These are phyloP conservation scores for Glossosoma conforme DNA, from an alignment of 1,140 invertebrate genomes.

Conservation along the genomic window DNA sequence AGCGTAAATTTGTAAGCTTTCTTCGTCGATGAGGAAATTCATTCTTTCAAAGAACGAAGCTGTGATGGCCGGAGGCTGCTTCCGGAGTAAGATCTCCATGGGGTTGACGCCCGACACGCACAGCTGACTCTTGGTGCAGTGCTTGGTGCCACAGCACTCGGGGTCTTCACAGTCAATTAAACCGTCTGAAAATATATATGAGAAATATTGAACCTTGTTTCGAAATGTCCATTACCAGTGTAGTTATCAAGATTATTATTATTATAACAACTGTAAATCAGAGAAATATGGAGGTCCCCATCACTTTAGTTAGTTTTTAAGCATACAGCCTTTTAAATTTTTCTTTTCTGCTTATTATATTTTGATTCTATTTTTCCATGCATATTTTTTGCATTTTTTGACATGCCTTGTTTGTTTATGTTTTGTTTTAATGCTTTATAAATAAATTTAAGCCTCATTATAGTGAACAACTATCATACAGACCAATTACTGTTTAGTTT, in stretches of 20 bases:
- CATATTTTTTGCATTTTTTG: not conserved
- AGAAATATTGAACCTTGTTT: too few relatives aligned
- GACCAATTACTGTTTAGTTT: too few relatives aligned
- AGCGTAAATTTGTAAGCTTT: conserved; percentile 94
- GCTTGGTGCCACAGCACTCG: conserved; percentile 83
- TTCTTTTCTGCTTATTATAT: too few relatives aligned
- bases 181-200: conserved; percentile 74
- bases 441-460: too few relatives aligned
- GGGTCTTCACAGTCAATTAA: conserved; percentile 95
- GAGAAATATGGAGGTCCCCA: too few relatives aligned
- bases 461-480: too few relatives aligned
- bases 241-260: conserved; percentile 2
- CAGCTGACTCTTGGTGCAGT: conserved; percentile 79
- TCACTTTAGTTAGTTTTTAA: too few relatives aligned
- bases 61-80: conserved; percentile 91
- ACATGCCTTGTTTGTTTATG: not conserved
- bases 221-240: not conserved
- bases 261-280: not conserved
- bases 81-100: conserved; percentile 86
- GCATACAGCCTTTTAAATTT: too few relatives aligned
- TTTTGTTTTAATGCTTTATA: too few relatives aligned
- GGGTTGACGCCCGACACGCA: conserved; percentile 91
- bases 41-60: conserved; percentile 97
- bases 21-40: conserved; percentile 97
- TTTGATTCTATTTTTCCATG: not conserved